Evolutionary conservation across 2,888 invertebrate genomes (phyloP).

Genomic region (Xylophagus ater): DNA sequence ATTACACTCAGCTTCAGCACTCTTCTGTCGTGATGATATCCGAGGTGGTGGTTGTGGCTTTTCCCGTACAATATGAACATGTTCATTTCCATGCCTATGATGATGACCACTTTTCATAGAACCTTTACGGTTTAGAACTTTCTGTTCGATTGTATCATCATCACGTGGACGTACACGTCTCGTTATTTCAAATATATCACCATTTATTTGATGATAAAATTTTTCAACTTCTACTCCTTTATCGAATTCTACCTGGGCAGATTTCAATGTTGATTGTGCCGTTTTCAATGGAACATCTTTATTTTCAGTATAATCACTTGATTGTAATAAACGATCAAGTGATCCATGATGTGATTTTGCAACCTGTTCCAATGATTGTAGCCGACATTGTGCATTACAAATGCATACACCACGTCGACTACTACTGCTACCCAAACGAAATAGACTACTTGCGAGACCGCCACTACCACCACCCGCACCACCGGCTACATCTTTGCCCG

Average conservation of each 20-base stretch:
- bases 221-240: constrained; percentile 39
- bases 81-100: constrained; percentile 16
- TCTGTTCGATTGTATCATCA: constrained; percentile 37
- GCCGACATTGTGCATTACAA: constrained; percentile 36
- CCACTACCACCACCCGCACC: constrained; percentile 34
- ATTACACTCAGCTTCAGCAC: constrained; percentile 22
- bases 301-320: constrained; percentile 17
- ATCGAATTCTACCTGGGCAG: constrained; percentile 29
- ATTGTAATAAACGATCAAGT: constrained; percentile 34
- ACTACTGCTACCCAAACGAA: constrained; percentile 35
- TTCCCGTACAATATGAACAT: constrained; percentile 20
- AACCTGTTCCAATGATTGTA: constrained; percentile 31
- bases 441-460: constrained; percentile 35
- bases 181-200: constrained; percentile 38
- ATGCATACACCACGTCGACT: constrained; percentile 37
- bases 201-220: constrained; percentile 39
- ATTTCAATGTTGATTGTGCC: constrained; percentile 24
- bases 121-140: constrained; percentile 31
- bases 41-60: constrained; percentile 22
- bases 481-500: constrained; percentile 38
- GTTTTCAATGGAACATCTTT: not conserved
- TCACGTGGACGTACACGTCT: constrained; percentile 33
- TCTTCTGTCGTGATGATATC: constrained; percentile 20
- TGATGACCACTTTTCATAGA: too few relatives aligned
- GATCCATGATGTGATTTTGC: constrained; percentile 37